Base-by-base conservation (phyloP, 2,888 invertebrate genomes). In the Eupeodes latifasciatus region DNA sequence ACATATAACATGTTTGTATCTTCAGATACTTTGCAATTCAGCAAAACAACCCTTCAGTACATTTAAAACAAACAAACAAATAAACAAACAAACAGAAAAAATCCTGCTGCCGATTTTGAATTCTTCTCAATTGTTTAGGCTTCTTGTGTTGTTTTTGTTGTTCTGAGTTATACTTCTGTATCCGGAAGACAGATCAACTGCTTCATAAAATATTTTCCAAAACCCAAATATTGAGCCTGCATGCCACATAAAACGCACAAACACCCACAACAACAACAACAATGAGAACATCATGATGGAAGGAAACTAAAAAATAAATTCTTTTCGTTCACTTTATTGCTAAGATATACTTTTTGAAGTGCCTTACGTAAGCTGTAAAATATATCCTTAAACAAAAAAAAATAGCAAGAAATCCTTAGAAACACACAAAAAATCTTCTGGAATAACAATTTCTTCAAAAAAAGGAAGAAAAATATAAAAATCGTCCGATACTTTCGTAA, bases 281-380 rank as follows among this genome's bases (percentile, higher is more conserved):
- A 61, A 44, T 16, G 49, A 69, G 10, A 34, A 64, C 69, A 76
- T 66, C 27, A 27, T 66, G 66, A 66, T 66, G 40, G 40, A 40
- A 40, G 16, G 61, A 77, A 79, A 71, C 71, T 64, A 55, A 66
- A 72, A 34, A 44, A 61, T 51, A 83, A 83, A 83, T 87, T 84
- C 80, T 77, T 84, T 80, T 66, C 57, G 27, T 77, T 87, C 76
- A 19, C 44, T 87, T 87, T 87, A 87, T 87, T 87, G 61, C 80
- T 34, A 55, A 80, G 77, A 84, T 84, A 87, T 72, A 81, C 80
- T 80, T 47, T 72, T 47, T 55, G 83, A 87, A 87, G 87, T 84
- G 84, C 67, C 83, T 84, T 87, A 87, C 80, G 84, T 84, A 84
- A 87, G 84, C 77, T 72, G 83, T 87, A 74, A 81, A 81, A 78